A percentile compares a stretch with the other conserved stretches of the same genome.
Evolutionary conservation across 2,797 vertebrate species (phyloP).

Genomic region (Enteromius anoplus): DNA sequence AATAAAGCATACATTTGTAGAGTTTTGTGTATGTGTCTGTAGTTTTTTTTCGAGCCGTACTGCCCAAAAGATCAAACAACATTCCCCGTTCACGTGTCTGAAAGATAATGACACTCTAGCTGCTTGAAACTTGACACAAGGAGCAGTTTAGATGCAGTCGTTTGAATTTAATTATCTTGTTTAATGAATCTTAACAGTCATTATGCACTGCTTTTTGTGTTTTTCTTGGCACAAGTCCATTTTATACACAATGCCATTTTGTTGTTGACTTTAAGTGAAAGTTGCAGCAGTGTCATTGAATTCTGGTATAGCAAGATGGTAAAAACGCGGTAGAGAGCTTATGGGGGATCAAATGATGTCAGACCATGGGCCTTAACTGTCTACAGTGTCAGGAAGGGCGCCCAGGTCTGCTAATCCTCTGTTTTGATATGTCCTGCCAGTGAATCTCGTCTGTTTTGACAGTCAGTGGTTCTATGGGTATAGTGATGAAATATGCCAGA

Average conservation of each 20-base stretch:
- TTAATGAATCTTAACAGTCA: slow-evolving; percentile 17
- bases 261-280: neutral
- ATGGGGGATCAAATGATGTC: slow-evolving; percentile 26
- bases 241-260: slow-evolving; percentile 1
- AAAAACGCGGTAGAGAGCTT: neutral
- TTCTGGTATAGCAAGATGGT: slow-evolving; percentile 1
- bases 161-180: slow-evolving; percentile 1
- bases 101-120: slow-evolving; percentile 6
- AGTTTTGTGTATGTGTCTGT: neutral
- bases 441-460: slow-evolving; percentile 63
- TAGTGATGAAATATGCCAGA: slow-evolving; percentile 69
- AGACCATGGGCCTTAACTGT: slow-evolving; percentile 68
- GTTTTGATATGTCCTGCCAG: slow-evolving; percentile 66
- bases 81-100: neutral
- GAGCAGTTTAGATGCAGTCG: neutral
- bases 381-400: slow-evolving; percentile 68
- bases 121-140: slow-evolving; percentile 12
- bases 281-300: slow-evolving; percentile 1
- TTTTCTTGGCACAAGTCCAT: slow-evolving; percentile 12
- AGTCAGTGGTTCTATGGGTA: slow-evolving; percentile 71
- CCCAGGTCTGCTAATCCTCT: slow-evolving; percentile 71
- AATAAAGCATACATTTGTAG: neutral
- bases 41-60: neutral
- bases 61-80: neutral
- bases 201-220: neutral